phyloP scores from a whole-genome alignment of 2,113 vertebrate species.

The Typhlomys cinereus region DNA sequence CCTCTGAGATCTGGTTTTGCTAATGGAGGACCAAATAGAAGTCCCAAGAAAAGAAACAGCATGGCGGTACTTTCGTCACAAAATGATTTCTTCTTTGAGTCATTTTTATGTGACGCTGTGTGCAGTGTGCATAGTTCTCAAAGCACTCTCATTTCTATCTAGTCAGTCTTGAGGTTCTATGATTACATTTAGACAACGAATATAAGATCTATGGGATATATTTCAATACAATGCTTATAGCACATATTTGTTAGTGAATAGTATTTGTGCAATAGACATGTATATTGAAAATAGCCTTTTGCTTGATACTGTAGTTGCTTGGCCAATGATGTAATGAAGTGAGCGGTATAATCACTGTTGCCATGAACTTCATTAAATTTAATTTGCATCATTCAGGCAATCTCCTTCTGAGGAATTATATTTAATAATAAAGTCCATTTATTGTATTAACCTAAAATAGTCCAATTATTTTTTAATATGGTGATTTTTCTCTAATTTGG shows the following conservation, averaged over 20 bases:
- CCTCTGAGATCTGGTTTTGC: neutral
- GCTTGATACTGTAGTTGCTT: neutral
- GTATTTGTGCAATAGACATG: neutral
- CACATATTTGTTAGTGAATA: neutral
- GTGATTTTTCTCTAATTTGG: conserved; percentile 20
- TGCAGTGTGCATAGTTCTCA: neutral
- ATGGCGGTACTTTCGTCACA: neutral
- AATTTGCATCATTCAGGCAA: neutral
- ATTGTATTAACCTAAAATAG: conserved; percentile 5
- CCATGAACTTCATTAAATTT: neutral
- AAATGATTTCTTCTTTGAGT: neutral
- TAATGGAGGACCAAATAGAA: neutral
- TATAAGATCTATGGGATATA: neutral
- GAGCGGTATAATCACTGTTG: neutral
- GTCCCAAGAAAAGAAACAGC: neutral
- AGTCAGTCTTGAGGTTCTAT: neutral
- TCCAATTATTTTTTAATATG: conserved; percentile 16
- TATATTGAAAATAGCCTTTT: neutral
- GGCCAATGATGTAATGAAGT: neutral
- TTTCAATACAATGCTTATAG: neutral
- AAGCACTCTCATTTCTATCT: neutral
- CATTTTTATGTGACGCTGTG: neutral
- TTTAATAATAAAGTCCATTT: conserved; percentile 19
- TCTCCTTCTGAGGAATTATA: neutral
- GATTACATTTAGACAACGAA: neutral